These are phyloP conservation scores for Chrysomallon squamiferum DNA, from an alignment of 1,140 invertebrate species.

Conservation along the genomic window DNA sequence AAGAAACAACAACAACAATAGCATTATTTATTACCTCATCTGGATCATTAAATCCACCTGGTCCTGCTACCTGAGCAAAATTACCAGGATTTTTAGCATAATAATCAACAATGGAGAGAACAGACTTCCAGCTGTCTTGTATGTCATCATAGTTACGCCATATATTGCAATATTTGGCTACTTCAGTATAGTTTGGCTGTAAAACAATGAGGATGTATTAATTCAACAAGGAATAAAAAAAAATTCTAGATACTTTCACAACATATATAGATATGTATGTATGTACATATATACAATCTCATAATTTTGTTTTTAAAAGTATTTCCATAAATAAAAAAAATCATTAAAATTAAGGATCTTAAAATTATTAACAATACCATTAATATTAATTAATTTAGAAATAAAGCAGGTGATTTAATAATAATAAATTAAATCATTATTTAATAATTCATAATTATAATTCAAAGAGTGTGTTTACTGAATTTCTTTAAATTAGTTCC, in stretches of 20 bases:
- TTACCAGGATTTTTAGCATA: conserved; percentile 92
- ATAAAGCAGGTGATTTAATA: no score
- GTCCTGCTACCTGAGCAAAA: conserved; percentile 88
- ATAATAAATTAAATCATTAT: no score
- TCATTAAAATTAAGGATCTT: no score
- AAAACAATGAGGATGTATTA: not conserved
- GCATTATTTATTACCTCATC: conserved; percentile 81
- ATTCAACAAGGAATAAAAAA: not conserved
- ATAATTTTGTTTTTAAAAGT: not conserved
- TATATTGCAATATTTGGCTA: conserved; percentile 89
- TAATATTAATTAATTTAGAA: no score
- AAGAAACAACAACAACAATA: not conserved
- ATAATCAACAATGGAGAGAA: conserved; percentile 91
- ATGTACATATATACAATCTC: not conserved
- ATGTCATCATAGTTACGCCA: conserved; percentile 98
- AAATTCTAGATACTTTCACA: not conserved
- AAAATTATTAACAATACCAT: no score
- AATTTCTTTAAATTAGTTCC: no score
- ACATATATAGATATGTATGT: not conserved
- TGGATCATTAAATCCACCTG: conserved; percentile 97
- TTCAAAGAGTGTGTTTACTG: no score
- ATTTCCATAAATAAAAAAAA: no score
- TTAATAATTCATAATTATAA: no score
- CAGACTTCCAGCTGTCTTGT: conserved; percentile 89
- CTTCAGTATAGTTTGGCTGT: conserved; percentile 86